Evolutionary conservation across 2,113 vertebrate genomes (phyloP).

Genomic region (Eurystomus gularis): DNA sequence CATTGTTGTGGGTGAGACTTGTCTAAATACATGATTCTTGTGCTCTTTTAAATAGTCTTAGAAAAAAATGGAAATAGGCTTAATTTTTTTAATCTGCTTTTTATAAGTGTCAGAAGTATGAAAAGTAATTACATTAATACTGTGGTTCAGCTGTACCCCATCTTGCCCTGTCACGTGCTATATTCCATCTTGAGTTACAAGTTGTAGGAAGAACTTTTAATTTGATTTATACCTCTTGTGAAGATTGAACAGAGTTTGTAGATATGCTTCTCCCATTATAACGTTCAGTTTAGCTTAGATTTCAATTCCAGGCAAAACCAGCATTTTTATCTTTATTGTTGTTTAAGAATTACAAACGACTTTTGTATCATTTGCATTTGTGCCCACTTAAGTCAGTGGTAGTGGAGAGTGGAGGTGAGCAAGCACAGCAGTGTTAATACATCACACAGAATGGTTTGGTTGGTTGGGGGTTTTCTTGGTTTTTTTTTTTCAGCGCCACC

Average conservation of each 20-base stretch:
- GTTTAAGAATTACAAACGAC: background rate
- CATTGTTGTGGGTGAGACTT: background rate
- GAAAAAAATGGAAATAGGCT: background rate
- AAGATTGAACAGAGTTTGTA: background rate
- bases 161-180: background rate
- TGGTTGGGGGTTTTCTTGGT: background rate
- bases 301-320: background rate
- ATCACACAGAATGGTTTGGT: background rate
- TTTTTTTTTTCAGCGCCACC: background rate
- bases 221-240: background rate
- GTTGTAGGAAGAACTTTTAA: background rate
- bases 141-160: background rate
- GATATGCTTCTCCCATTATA: background rate
- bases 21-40: background rate
- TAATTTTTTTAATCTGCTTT: background rate
- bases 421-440: background rate
- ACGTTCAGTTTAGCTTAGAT: background rate
- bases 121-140: background rate
- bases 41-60: background rate
- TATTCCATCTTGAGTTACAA: background rate
- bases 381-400: background rate
- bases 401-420: background rate
- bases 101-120: background rate
- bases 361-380: background rate
- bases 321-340: background rate